Evolutionary conservation across 2,797 vertebrate species (phyloP).

Genomic region (Capromys pilorides): DNA sequence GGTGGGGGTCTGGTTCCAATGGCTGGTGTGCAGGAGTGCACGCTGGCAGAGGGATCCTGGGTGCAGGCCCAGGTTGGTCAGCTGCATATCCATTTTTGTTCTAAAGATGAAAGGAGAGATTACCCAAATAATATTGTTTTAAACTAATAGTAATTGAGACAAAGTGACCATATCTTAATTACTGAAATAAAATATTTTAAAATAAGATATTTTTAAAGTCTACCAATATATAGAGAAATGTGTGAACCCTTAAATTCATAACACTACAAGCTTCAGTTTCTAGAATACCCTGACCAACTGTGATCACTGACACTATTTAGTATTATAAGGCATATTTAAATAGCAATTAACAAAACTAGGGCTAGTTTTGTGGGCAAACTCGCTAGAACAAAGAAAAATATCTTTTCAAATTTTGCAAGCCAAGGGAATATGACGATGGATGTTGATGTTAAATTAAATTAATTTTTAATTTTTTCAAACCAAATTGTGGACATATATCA

Average conservation of each 20-base stretch:
- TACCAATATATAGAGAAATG: not conserved
- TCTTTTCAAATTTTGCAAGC: constrained; percentile 4
- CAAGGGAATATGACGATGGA: constrained; percentile 15
- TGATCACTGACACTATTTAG: not conserved
- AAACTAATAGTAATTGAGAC: not conserved
- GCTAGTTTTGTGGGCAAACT: not conserved
- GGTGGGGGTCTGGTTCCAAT: too few species aligned
- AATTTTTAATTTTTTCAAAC: constrained; percentile 58
- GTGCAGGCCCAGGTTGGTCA: too few species aligned
- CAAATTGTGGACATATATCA: constrained; percentile 41
- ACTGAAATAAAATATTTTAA: not conserved
- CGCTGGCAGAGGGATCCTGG: too few species aligned
- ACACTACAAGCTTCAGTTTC: not conserved
- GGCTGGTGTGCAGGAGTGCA: too few species aligned
- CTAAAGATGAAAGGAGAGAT: not conserved
- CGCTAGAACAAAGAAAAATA: constrained; percentile 1
- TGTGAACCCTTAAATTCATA: not conserved
- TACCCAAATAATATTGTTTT: not conserved
- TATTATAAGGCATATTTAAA: constrained; percentile 14
- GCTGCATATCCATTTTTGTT: not conserved
- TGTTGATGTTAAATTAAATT: constrained; percentile 50
- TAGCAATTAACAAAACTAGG: not conserved
- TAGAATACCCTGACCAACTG: not conserved
- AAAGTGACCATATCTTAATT: not conserved
- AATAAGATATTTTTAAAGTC: not conserved